Evolutionary conservation across 2,797 vertebrate genomes (phyloP).

Genomic region (Tragelaphus oryx): DNA sequence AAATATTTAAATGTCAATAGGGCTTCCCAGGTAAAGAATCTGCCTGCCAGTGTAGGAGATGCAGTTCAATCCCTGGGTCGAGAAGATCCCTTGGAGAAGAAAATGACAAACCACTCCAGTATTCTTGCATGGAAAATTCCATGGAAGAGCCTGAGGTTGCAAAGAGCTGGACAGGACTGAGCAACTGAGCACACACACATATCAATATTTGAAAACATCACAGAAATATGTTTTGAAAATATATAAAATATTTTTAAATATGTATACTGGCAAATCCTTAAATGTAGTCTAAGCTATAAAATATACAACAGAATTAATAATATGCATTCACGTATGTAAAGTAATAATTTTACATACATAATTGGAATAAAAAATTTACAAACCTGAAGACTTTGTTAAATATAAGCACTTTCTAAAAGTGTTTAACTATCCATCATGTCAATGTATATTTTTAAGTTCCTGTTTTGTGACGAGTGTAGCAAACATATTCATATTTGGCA

Average conservation of each 20-base stretch:
- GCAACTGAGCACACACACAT: not conserved
- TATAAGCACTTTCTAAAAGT: not conserved
- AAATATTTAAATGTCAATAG: conserved; percentile 22
- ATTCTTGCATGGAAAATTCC: not conserved
- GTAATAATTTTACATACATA: not conserved
- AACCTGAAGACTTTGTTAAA: not conserved
- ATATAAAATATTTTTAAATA: conserved; percentile 9
- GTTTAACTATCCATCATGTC: not conserved
- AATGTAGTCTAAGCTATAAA: not conserved
- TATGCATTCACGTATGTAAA: not conserved
- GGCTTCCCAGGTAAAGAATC: not conserved
- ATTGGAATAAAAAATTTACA: not conserved
- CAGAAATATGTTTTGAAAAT: not conserved
- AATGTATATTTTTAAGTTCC: not conserved
- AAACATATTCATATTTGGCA: not conserved
- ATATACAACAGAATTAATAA: not conserved
- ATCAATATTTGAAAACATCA: not conserved
- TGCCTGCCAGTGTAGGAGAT: not conserved
- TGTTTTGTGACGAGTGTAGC: not conserved
- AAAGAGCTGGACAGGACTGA: not conserved
- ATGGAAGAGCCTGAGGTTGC: not conserved
- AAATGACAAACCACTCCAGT: not conserved
- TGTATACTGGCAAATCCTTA: not conserved
- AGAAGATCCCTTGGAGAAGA: not conserved
- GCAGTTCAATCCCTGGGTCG: not conserved